Conservation (phyloP, 2,113 vertebrate species). For the Otis tarda region DNA sequence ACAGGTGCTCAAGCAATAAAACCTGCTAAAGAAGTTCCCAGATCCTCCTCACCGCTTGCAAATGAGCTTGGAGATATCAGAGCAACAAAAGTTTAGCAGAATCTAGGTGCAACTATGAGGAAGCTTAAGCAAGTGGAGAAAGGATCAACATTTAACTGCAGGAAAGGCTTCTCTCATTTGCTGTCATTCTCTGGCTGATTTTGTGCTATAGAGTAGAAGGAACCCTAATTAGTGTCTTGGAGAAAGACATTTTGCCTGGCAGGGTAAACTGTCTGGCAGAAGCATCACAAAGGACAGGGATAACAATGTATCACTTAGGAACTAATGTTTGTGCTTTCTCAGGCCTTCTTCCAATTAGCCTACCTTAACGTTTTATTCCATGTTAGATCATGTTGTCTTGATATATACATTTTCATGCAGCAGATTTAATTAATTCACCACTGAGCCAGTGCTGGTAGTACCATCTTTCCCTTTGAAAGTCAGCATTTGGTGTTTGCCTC, state of each 20-base stretch:
- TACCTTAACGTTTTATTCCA: not conserved
- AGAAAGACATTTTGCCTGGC: not conserved
- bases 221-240: not conserved
- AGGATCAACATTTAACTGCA: not conserved
- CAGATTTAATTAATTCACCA: not conserved
- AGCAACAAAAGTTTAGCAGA: not conserved
- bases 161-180: not conserved
- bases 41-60: not conserved
- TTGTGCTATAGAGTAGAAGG: not conserved
- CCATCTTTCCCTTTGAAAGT: not conserved
- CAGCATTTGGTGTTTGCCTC: not conserved
- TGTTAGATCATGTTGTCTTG: not conserved
- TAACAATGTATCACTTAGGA: not conserved
- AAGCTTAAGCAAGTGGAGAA: not conserved
- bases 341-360: not conserved
- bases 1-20: not conserved
- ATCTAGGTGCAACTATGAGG: not conserved
- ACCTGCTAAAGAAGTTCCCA: not conserved
- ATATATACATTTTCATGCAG: not conserved
- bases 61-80: not conserved
- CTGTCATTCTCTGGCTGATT: not conserved
- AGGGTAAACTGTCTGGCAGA: not conserved
- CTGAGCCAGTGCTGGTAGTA: not conserved
- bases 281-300: not conserved
- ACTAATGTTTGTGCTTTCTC: not conserved